Percentiles rank a stretch among this genome's conserved stretches.
These are phyloP conservation scores for Trilocha varians DNA, from an alignment of 2,888 invertebrate species.

Conservation along the genomic window DNA sequence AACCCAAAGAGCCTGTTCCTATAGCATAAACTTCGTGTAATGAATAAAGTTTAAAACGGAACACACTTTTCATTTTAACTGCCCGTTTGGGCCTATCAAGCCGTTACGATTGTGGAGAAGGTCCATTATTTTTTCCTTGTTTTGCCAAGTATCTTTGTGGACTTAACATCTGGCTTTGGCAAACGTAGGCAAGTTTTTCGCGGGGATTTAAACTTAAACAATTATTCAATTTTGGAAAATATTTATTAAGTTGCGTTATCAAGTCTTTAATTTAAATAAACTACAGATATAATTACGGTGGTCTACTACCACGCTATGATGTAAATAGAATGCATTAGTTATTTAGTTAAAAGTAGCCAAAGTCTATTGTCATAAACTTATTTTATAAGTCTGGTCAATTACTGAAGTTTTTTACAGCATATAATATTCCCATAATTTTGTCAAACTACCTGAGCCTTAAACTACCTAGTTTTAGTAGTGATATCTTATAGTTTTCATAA, in stretches of 20 bases:
- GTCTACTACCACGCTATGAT: too few relatives aligned
- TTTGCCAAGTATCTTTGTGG: slow-evolving; percentile 11
- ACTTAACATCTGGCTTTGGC: neutral
- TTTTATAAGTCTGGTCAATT: too few relatives aligned
- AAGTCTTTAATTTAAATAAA: neutral
- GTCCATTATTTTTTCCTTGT: slow-evolving; percentile 18
- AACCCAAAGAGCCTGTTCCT: slow-evolving; percentile 7
- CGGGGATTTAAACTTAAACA: neutral
- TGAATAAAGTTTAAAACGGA: slow-evolving; percentile 46
- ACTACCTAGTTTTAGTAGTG: too few relatives aligned
- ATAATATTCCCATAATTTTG: too few relatives aligned
- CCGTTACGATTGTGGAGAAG: slow-evolving; percentile 29
- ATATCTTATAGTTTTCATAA: too few relatives aligned
- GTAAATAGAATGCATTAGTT: too few relatives aligned
- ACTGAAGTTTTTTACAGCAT: too few relatives aligned
- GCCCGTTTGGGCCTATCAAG: slow-evolving; percentile 42
- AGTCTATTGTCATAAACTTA: too few relatives aligned
- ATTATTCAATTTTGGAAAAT: neutral
- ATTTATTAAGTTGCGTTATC: neutral
- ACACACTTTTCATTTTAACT: slow-evolving; percentile 46
- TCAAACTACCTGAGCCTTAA: too few relatives aligned
- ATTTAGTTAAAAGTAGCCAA: too few relatives aligned
- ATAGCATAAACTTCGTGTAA: slow-evolving; percentile 31
- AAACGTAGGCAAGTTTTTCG: neutral
- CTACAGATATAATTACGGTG: too few relatives aligned